Evolutionary conservation across 2,888 invertebrate genomes (phyloP).

Genomic region (Coremacera marginata): DNA sequence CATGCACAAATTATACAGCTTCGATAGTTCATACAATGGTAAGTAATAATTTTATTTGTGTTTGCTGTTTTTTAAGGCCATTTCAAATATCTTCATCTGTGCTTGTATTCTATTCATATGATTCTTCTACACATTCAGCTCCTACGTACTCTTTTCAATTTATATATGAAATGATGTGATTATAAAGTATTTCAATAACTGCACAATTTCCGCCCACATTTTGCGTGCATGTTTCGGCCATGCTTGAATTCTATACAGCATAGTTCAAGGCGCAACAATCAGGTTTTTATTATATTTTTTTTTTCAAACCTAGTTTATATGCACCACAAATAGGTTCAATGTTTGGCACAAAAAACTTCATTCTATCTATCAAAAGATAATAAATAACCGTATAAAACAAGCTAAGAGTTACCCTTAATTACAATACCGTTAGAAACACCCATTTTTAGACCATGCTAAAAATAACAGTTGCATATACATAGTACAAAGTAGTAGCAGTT

Average conservation of each 20-base stretch:
- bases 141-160: not conserved
- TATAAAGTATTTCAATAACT: slow-evolving; percentile 26
- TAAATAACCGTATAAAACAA: slow-evolving; percentile 40
- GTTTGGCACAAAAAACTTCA: not conserved
- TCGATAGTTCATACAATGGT: too few relatives aligned
- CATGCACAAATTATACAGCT: too few relatives aligned
- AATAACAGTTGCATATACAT: not conserved
- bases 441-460: not conserved
- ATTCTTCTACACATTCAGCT: not conserved
- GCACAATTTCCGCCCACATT: slow-evolving; percentile 23
- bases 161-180: slow-evolving; percentile 3
- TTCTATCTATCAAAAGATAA: slow-evolving; percentile 32
- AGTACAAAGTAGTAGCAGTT: slow-evolving; percentile 5
- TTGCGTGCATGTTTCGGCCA: not conserved
- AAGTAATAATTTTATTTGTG: too few relatives aligned
- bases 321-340: not conserved
- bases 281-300: not conserved
- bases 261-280: slow-evolving; percentile 33
- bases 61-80: too few relatives aligned
- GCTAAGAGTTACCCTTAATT: slow-evolving; percentile 40
- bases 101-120: not conserved
- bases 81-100: too few relatives aligned
- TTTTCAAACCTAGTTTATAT: not conserved
- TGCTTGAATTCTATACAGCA: slow-evolving; percentile 15
- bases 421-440: slow-evolving; percentile 29